These are phyloP conservation scores for Eudemis profundana DNA, from an alignment of 2,888 invertebrate genomes.

Conservation along the genomic window DNA sequence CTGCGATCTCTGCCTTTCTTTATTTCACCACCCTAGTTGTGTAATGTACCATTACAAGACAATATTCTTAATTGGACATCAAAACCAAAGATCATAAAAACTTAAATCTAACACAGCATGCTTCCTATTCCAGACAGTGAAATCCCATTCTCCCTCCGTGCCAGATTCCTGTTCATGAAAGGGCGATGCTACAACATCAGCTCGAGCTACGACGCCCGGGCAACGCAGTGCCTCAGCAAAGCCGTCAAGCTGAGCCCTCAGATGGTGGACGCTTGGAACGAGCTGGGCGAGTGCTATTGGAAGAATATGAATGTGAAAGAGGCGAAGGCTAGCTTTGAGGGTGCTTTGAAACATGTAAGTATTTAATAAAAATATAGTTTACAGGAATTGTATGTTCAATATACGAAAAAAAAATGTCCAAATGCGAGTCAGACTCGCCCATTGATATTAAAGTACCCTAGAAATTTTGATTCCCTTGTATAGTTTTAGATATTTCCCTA, in stretches of 20 bases:
- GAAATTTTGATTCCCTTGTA: too few species aligned
- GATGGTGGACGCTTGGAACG: constrained; percentile 93
- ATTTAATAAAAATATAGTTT: neutral
- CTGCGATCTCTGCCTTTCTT: too few species aligned
- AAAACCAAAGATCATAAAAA: too few species aligned
- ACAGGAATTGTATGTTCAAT: too few species aligned
- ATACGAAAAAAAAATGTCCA: too few species aligned
- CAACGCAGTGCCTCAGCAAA: constrained; percentile 91
- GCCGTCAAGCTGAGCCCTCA: constrained; percentile 94
- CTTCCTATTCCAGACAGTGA: constrained; percentile 58
- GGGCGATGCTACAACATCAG: constrained; percentile 91
- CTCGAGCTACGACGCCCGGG: constrained; percentile 87
- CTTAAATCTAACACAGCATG: too few species aligned
- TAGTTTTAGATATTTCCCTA: too few species aligned
- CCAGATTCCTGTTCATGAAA: constrained; percentile 88
- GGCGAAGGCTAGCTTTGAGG: constrained; percentile 93
- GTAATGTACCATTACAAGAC: too few species aligned
- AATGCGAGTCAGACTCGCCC: too few species aligned
- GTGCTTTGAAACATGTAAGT: constrained; percentile 89
- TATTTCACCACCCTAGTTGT: too few species aligned
- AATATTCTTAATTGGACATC: too few species aligned
- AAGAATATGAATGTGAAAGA: constrained; percentile 92
- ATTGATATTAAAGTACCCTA: too few species aligned
- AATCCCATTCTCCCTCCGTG: constrained; percentile 70
- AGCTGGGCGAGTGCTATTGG: constrained; percentile 95